Evolutionary conservation across 2,888 invertebrate species (phyloP).

Genomic region (Nezara viridula): DNA sequence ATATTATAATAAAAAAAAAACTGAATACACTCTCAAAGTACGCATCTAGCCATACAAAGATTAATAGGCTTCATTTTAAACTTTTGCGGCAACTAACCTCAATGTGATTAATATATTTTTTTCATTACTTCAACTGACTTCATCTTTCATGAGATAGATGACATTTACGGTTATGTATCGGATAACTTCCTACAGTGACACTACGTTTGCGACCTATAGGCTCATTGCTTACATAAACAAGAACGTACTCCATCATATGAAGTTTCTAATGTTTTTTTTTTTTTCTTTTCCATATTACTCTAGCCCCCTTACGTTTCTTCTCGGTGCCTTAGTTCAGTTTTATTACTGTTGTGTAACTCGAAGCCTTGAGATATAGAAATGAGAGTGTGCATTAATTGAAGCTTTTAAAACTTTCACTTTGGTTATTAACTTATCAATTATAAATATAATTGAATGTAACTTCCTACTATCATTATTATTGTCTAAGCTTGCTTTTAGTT

Average conservation of each 20-base stretch:
- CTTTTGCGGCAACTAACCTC: neutral
- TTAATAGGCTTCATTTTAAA: neutral
- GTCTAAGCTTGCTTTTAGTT: neutral
- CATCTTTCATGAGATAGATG: neutral
- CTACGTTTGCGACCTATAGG: neutral
- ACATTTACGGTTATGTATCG: neutral
- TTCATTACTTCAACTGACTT: neutral
- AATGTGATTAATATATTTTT: neutral
- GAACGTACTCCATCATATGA: neutral
- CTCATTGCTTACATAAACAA: neutral
- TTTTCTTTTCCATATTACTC: neutral
- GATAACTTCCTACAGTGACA: neutral
- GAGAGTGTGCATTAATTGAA: neutral
- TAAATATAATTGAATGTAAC: neutral
- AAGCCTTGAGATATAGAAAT: constrained; percentile 7
- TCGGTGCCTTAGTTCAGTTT: neutral
- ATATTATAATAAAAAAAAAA: too few relatives aligned
- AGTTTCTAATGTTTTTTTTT: constrained; percentile 3
- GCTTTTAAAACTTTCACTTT: constrained; percentile 25
- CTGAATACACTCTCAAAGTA: too few relatives aligned
- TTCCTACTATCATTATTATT: neutral
- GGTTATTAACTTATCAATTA: constrained; percentile 1
- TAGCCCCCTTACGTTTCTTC: neutral
- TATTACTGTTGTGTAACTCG: constrained; percentile 5
- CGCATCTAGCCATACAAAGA: too few relatives aligned